These are phyloP conservation scores for Drosophila paramelanica DNA, from an alignment of 2,888 invertebrate genomes.

Conservation along the genomic window DNA sequence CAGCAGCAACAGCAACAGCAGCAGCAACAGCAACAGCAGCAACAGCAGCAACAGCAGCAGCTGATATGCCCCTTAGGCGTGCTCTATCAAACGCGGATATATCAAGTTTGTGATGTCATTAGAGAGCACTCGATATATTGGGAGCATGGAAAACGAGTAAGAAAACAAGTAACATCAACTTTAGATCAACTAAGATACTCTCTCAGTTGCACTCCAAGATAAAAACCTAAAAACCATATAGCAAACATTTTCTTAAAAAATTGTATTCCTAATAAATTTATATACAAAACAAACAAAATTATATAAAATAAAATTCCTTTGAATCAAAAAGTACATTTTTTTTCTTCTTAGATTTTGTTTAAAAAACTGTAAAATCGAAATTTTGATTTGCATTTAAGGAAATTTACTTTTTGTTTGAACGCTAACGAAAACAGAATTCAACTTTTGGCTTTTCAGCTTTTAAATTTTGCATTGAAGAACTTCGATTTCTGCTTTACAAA, in stretches of 20 bases:
- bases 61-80: constrained; percentile 27
- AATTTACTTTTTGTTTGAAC: too few species aligned
- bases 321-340: too few species aligned
- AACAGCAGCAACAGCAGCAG: background rate
- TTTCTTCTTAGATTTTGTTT: too few species aligned
- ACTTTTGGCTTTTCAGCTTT: too few species aligned
- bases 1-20: constrained; percentile 2
- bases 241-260: too few species aligned
- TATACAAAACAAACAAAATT: too few species aligned
- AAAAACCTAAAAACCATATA: too few species aligned
- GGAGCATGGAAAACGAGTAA: constrained; percentile 10
- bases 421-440: too few species aligned
- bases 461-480: background rate
- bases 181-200: constrained; percentile 4
- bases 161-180: background rate
- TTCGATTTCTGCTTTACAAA: background rate
- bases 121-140: constrained; percentile 29
- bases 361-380: too few species aligned
- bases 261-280: too few species aligned
- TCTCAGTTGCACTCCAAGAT: background rate
- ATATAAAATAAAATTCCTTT: too few species aligned
- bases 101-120: constrained; percentile 53
- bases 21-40: background rate
- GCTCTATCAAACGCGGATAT: constrained; percentile 46
- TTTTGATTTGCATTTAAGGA: too few species aligned